Base-by-base conservation (phyloP, 1,140 invertebrate genomes). In the Pteromalus puparum region DNA sequence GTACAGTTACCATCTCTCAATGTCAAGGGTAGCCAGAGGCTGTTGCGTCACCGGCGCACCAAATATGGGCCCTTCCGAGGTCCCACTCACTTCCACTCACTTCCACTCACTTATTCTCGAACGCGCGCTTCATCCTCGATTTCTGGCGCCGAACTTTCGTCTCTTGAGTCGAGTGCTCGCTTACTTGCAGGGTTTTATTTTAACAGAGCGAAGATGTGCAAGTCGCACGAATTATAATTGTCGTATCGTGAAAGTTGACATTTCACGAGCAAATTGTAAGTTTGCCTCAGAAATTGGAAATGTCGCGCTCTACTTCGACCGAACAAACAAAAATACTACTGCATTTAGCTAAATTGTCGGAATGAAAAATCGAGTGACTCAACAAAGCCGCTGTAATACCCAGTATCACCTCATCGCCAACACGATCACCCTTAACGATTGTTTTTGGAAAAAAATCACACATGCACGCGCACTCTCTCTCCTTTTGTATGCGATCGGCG, bases 1-100 rank as follows among this genome's bases (percentile, higher is more conserved):
- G 75, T 78, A 83, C 82, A 83, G 82, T 83, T 83, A 83, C 42
- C 75, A 78, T 83, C 38, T 70, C 68, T 78, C 82, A 83, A 61
- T 83, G 82, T 83, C 82, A 83, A 83, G 82, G 82, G 28, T 77
- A 77, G 34, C 61, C 42, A 53, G n/a, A 76, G 72, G 72, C 72
- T 42, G 72, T 74, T 74, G 72, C 72, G 72, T 74, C 72, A 74
- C 21, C 18, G 34, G 34, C 72, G 72, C 72, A 30, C 72, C 72
- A 74, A 74, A 74, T 74, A 74, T 74, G 72, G 72, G 72, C 72
- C 72, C 34, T 74, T 74, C 34, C 72, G 30, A 13, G 34, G 34
- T 38, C 34, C 72, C 28, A 30, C 73, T 75, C 30, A 38, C 70
- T 48, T 76, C 77, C 74, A 30, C 73, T 75, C 30, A 38, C 70